A percentile compares a stretch with the other conserved stretches of the same genome.
These are phyloP conservation scores for Ginglymostoma cirratum DNA, from an alignment of 2,113 vertebrate genomes.

Conservation along the genomic window DNA sequence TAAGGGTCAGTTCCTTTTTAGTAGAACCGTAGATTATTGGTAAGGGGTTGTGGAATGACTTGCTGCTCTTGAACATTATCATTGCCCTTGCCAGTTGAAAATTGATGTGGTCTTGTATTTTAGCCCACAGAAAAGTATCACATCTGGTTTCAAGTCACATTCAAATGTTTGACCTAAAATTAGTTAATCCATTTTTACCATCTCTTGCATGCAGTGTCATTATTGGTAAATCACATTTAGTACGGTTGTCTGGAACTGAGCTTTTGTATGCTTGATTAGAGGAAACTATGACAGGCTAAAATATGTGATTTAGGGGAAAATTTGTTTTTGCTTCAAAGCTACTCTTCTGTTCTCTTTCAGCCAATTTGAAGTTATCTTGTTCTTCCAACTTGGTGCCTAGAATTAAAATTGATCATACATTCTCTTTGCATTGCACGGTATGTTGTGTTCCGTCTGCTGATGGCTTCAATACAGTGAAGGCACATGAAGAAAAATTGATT, in stretches of 20 bases:
- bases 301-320: not conserved
- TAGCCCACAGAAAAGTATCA: not conserved
- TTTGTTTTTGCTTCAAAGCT: not conserved
- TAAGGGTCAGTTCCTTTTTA: not conserved
- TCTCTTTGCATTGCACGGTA: not conserved
- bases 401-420: not conserved
- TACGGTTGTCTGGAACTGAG: not conserved
- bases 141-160: not conserved
- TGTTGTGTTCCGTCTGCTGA: not conserved
- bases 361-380: not conserved
- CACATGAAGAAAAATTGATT: not conserved
- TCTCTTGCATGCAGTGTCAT: not conserved
- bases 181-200: not conserved
- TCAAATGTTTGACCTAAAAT: not conserved
- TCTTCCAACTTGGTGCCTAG: not conserved
- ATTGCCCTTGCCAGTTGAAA: not conserved
- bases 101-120: not conserved
- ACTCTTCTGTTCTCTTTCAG: not conserved
- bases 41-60: not conserved
- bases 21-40: not conserved
- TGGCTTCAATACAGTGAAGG: not conserved
- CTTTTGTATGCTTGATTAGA: not conserved
- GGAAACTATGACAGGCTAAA: not conserved
- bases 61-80: not conserved
- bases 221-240: not conserved